These are phyloP conservation scores for Picus viridis DNA, from an alignment of 2,797 vertebrate genomes.

Conservation along the genomic window DNA sequence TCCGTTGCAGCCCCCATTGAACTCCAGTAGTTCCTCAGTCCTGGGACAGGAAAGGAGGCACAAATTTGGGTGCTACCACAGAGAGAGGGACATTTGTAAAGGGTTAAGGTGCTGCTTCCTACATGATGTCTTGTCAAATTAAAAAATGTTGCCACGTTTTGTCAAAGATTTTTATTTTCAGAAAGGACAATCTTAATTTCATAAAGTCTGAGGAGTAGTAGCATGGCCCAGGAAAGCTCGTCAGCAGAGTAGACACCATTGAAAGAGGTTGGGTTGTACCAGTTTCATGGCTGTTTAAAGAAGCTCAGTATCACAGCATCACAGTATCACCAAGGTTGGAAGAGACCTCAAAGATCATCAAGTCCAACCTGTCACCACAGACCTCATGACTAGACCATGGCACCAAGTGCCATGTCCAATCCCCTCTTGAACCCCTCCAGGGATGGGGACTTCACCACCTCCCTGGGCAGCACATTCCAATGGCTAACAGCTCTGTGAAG, in stretches of 20 bases:
- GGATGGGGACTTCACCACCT: no score
- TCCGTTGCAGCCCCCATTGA: no score
- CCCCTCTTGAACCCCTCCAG: no score
- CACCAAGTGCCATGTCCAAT: no score
- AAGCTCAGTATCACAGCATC: background rate
- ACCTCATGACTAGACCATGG: no score
- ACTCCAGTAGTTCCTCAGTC: background rate
- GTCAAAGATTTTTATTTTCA: background rate
- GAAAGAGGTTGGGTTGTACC: background rate
- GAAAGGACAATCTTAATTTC: background rate
- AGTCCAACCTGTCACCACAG: no score
- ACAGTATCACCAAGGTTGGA: no score
- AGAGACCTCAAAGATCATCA: no score
- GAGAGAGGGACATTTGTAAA: background rate
- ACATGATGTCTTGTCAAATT: rapidly evolving
- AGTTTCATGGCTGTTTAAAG: background rate
- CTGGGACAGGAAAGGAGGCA: background rate
- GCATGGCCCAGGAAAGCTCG: background rate
- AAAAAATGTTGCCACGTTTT: background rate
- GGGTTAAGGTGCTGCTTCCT: background rate
- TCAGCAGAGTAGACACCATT: background rate
- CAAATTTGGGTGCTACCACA: background rate
- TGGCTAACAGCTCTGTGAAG: no score
- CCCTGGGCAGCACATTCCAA: no score
- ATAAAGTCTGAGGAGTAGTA: background rate